Evolutionary conservation across 2,888 invertebrate genomes (phyloP).

Genomic region (Cinara cedri): DNA sequence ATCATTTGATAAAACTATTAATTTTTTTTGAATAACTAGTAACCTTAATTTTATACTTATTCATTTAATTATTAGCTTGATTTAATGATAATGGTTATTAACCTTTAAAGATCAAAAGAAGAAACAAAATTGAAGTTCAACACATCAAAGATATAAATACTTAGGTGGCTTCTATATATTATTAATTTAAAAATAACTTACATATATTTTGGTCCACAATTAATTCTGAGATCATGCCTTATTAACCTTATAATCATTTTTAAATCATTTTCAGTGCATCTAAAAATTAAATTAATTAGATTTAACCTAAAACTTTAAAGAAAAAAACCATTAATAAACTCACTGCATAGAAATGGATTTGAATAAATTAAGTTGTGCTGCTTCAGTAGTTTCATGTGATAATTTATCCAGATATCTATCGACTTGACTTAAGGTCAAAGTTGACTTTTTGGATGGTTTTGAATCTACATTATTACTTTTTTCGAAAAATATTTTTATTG

Average conservation of each 20-base stretch:
- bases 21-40: no score
- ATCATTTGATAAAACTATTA: no score
- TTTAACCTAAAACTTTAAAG: not conserved
- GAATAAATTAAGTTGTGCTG: conserved; percentile 82
- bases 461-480: conserved; percentile 66
- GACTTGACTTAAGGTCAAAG: conserved; percentile 75
- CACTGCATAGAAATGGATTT: conserved; percentile 71
- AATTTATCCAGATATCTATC: conserved; percentile 78
- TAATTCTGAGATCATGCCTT: conserved; percentile 90
- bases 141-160: no score
- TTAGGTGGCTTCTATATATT: no score
- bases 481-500: conserved; percentile 78
- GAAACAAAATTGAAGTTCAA: no score
- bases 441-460: conserved; percentile 72
- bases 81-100: no score
- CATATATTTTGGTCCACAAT: conserved; percentile 91
- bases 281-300: conserved; percentile 61
- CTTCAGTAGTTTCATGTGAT: conserved; percentile 80
- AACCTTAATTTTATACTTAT: no score
- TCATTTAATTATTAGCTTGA: no score
- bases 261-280: conserved; percentile 82
- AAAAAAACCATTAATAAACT: conserved; percentile 44
- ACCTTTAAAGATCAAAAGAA: no score
- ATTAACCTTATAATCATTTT: conserved; percentile 85
- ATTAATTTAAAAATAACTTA: conserved; percentile 62